These are phyloP conservation scores for Chelonus insularis DNA, from an alignment of 1,140 invertebrate species.

Conservation along the genomic window DNA sequence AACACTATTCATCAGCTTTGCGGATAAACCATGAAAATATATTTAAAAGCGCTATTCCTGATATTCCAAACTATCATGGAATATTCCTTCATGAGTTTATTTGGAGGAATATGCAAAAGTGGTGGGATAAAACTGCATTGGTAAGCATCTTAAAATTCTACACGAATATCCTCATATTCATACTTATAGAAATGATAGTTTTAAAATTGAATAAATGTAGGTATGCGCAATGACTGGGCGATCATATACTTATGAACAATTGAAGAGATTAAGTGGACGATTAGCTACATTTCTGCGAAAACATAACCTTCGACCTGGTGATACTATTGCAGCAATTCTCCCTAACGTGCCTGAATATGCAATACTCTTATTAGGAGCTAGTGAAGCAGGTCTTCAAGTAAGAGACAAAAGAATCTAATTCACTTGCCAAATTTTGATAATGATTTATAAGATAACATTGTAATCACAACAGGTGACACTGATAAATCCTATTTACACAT, in stretches of 20 bases:
- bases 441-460: no score
- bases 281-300: slow-evolving; percentile 68
- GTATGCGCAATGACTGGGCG: slow-evolving; percentile 68
- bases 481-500: slow-evolving; percentile 32
- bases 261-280: slow-evolving; percentile 63
- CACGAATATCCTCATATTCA: no score
- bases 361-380: slow-evolving; percentile 65
- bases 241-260: slow-evolving; percentile 69
- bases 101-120: slow-evolving; percentile 24
- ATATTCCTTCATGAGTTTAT: slow-evolving; percentile 18
- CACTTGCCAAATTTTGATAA: no score
- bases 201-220: slow-evolving; percentile 49
- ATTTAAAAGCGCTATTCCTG: background rate
- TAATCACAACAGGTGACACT: slow-evolving; percentile 35
- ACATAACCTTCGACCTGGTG: slow-evolving; percentile 67
- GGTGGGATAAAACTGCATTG: slow-evolving; percentile 25
- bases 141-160: slow-evolving; percentile 11
- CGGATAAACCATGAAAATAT: slow-evolving; percentile 17
- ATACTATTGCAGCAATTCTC: slow-evolving; percentile 69
- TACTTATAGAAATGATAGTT: no score
- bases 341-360: slow-evolving; percentile 76
- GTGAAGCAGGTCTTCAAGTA: slow-evolving; percentile 69
- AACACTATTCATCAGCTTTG: background rate
- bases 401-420: background rate
- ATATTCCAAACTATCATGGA: slow-evolving; percentile 1